Evolutionary conservation across 2,888 invertebrate species (phyloP).

Genomic region (Poecilobothrus nobilitatus): DNA sequence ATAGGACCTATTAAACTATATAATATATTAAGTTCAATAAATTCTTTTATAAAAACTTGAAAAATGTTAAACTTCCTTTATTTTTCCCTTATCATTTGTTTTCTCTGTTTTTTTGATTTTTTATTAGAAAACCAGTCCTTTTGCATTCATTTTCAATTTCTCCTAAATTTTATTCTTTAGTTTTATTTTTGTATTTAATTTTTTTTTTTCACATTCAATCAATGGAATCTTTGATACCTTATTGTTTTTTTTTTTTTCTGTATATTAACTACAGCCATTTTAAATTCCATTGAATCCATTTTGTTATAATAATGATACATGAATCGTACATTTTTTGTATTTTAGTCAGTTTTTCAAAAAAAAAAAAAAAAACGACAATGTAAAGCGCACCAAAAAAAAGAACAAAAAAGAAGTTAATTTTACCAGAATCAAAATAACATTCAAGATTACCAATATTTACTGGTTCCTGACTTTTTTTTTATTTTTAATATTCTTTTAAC

Average conservation of each 20-base stretch:
- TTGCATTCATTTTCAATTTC: background rate
- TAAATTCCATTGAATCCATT: slow-evolving; percentile 29
- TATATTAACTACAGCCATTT: slow-evolving; percentile 21
- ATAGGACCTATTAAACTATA: too few species aligned
- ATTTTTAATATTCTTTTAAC: too few species aligned
- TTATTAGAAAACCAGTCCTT: background rate
- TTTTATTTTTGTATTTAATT: background rate
- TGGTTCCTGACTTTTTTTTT: background rate
- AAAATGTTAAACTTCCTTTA: too few species aligned
- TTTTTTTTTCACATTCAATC: background rate
- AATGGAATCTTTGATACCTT: background rate
- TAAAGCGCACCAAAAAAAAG: background rate
- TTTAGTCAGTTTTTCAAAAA: background rate
- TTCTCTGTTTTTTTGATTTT: background rate
- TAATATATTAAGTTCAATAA: too few species aligned
- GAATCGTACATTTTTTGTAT: background rate
- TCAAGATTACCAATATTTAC: slow-evolving; percentile 1
- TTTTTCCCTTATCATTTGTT: too few species aligned
- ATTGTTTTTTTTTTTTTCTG: background rate
- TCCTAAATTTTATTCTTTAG: background rate
- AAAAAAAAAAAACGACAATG: background rate
- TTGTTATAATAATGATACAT: slow-evolving; percentile 15
- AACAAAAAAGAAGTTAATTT: background rate
- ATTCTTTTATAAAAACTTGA: too few species aligned
- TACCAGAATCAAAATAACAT: background rate